phyloP scores from a whole-genome alignment of 2,797 vertebrate genomes.

The Eurystomus glaucurus region DNA sequence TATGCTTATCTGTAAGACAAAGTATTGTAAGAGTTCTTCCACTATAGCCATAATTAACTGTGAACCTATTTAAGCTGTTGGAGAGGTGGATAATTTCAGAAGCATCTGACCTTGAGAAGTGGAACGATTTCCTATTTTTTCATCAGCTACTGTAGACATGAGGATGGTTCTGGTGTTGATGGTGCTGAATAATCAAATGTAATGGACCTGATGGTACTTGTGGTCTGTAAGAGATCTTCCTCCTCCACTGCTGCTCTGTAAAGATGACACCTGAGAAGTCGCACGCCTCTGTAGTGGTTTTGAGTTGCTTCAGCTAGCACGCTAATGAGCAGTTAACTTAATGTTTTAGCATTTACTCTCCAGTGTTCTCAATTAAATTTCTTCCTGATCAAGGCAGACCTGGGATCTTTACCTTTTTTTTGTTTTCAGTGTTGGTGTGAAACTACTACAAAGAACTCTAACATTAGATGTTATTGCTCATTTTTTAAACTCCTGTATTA shows the following conservation, averaged over 20 bases:
- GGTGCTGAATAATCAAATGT: neutral
- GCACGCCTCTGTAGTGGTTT: neutral
- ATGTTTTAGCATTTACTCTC: neutral
- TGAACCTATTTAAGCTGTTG: neutral
- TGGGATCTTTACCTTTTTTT: neutral
- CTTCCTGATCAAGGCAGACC: neutral
- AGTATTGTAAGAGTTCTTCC: neutral
- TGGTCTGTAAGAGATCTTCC: neutral
- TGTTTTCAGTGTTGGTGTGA: neutral
- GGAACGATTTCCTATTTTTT: neutral
- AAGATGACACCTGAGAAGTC: neutral
- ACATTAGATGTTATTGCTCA: neutral
- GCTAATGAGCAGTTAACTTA: neutral
- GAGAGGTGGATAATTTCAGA: neutral
- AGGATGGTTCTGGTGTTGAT: neutral
- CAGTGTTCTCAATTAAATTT: neutral
- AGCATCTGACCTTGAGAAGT: neutral
- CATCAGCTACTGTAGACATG: neutral
- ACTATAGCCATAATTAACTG: neutral
- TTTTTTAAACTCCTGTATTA: accelerated
- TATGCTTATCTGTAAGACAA: neutral
- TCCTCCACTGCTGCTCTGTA: neutral
- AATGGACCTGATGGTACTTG: neutral
- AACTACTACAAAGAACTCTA: neutral
- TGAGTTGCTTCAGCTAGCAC: neutral